These are phyloP conservation scores for Coremacera marginata DNA, from an alignment of 2,888 invertebrate species.

Conservation along the genomic window DNA sequence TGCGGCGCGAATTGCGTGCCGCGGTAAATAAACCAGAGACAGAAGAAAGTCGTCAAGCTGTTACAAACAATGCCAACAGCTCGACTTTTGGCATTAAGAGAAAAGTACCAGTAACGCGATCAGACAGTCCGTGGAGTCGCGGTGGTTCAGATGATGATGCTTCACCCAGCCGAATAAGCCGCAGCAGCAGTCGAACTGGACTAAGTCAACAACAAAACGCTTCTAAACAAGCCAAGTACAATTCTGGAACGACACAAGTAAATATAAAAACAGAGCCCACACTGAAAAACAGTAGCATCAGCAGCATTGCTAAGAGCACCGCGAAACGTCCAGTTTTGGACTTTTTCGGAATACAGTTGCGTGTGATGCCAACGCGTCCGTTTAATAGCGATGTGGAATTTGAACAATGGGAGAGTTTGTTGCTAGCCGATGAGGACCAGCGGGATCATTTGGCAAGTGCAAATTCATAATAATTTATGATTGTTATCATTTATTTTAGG, in stretches of 20 bases:
- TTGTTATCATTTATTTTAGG: no score
- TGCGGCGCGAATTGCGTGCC: slow-evolving; percentile 35
- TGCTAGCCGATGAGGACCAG: slow-evolving; percentile 38
- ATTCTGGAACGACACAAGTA: background rate
- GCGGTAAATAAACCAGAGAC: background rate
- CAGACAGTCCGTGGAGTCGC: background rate
- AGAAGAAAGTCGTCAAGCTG: background rate
- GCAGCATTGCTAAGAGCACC: background rate
- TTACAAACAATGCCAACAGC: background rate
- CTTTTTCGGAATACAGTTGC: slow-evolving; percentile 21
- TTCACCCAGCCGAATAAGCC: background rate
- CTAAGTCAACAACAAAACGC: background rate
- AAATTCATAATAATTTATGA: no score
- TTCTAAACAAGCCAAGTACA: background rate
- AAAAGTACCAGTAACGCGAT: background rate
- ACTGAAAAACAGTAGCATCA: background rate
- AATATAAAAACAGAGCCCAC: background rate
- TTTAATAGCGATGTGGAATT: slow-evolving; percentile 31
- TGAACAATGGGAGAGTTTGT: slow-evolving; percentile 40
- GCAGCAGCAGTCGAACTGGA: background rate
- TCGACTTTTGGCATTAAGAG: background rate
- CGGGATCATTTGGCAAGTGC: slow-evolving; percentile 35
- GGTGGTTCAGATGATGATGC: background rate
- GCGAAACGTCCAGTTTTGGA: background rate
- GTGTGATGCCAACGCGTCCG: slow-evolving; percentile 28